Conservation (phyloP, 2,113 vertebrate species). For the Polypterus bichir region DNA sequence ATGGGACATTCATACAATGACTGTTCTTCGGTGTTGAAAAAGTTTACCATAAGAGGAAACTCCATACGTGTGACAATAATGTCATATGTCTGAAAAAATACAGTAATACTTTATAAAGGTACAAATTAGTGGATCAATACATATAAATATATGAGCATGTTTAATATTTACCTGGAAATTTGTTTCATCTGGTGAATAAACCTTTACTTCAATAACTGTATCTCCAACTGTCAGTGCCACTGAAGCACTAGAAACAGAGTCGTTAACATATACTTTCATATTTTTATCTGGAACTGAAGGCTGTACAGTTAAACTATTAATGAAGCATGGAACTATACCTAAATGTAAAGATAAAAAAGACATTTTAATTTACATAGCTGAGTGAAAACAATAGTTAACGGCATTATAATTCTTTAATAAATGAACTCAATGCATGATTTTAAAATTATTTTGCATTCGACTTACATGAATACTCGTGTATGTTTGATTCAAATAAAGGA, state of each 20-base stretch:
- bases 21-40: slow-evolving; percentile 34
- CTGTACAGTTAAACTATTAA: slow-evolving; percentile 21
- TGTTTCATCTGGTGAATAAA: slow-evolving; percentile 47
- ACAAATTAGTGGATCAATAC: neutral
- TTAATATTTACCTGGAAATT: slow-evolving; percentile 33
- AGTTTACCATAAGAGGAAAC: slow-evolving; percentile 38
- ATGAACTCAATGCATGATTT: neutral
- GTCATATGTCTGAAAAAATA: slow-evolving; percentile 23
- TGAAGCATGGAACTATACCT: slow-evolving; percentile 32
- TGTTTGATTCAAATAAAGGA: slow-evolving; percentile 25
- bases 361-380: neutral
- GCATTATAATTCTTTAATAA: slow-evolving; percentile 3
- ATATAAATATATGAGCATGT: neutral
- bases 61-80: slow-evolving; percentile 30
- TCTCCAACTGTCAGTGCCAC: slow-evolving; percentile 31
- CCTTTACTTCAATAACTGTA: slow-evolving; percentile 31
- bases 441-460: neutral
- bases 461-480: slow-evolving; percentile 36
- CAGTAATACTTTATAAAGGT: neutral
- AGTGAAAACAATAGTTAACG: neutral
- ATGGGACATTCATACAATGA: slow-evolving; percentile 42
- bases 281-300: slow-evolving; percentile 25
- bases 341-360: neutral
- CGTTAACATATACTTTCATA: slow-evolving; percentile 30
- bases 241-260: slow-evolving; percentile 6